These are phyloP conservation scores for Macaria notata DNA, from an alignment of 2,888 invertebrate genomes.

Conservation along the genomic window DNA sequence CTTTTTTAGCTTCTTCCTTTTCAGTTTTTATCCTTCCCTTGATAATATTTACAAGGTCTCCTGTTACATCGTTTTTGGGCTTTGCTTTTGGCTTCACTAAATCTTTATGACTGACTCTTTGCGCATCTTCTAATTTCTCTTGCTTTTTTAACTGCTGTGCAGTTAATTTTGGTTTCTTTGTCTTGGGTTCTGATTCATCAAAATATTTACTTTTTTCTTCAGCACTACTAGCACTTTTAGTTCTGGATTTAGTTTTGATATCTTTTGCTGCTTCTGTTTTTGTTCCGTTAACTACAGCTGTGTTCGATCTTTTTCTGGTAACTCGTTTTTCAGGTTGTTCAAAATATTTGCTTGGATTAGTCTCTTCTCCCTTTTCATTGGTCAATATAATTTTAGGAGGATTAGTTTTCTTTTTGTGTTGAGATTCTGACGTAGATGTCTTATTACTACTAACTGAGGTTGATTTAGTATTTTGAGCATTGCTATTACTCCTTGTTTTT, in stretches of 20 bases:
- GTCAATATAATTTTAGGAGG: conserved; percentile 52
- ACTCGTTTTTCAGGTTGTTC: conserved; percentile 23
- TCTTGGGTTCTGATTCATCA: conserved; percentile 30
- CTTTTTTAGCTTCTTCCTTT: conserved; percentile 58
- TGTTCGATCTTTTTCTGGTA: conserved; percentile 42
- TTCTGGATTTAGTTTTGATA: conserved; percentile 38
- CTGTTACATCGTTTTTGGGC: conserved; percentile 65
- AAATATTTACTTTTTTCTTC: conserved; percentile 67
- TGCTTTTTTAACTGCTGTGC: conserved; percentile 39
- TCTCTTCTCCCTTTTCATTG: conserved; percentile 41
- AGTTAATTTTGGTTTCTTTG: conserved; percentile 39
- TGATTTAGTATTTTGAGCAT: background rate
- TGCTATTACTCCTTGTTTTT: conserved; percentile 30
- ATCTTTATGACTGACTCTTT: conserved; percentile 70
- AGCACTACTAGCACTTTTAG: conserved; percentile 55
- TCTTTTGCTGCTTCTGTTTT: conserved; percentile 16
- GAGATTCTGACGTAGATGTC: conserved; percentile 7
- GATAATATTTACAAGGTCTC: conserved; percentile 77
- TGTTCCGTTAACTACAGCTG: conserved; percentile 26
- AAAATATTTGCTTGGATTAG: conserved; percentile 60
- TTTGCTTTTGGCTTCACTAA: conserved; percentile 48
- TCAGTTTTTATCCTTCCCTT: conserved; percentile 75
- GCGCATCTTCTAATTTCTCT: conserved; percentile 47
- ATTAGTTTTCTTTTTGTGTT: conserved; percentile 23
- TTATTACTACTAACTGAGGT: conserved; percentile 4